A percentile compares a stretch with the other conserved stretches of the same genome.
Conservation (phyloP, 2,113 vertebrate genomes). For the Psephotus haematonotus region DNA sequence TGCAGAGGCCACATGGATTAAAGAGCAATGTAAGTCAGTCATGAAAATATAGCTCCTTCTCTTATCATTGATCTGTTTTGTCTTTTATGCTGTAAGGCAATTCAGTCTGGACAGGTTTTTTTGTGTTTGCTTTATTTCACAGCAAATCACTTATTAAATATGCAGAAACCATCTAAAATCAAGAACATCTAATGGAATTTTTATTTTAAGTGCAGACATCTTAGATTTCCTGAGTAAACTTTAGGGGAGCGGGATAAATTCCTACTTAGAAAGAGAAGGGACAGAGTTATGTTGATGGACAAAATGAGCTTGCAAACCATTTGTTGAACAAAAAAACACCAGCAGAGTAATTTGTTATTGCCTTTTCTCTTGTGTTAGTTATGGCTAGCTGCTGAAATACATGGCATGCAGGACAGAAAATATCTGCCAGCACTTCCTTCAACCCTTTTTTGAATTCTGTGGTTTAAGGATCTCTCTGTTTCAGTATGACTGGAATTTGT, state of each 20-base stretch:
- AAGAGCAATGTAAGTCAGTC: not conserved
- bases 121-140: not conserved
- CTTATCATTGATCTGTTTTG: not conserved
- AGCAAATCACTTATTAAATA: not conserved
- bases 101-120: not conserved
- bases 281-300: not conserved
- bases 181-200: not conserved
- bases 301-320: not conserved
- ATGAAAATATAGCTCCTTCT: not conserved
- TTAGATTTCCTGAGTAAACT: not conserved
- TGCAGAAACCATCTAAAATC: not conserved
- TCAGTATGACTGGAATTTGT: not conserved
- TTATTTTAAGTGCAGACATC: not conserved
- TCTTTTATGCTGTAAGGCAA: not conserved
- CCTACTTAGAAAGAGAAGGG: not conserved
- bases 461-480: not conserved
- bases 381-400: not conserved
- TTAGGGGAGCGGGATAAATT: not conserved
- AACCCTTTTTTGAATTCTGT: not conserved
- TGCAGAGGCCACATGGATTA: not conserved
- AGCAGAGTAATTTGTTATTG: not conserved
- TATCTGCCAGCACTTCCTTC: not conserved
- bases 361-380: not conserved
- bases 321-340: not conserved
- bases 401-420: not conserved